phyloP scores from a whole-genome alignment of 1,140 invertebrate genomes.

The Brachionus rubens region DNA sequence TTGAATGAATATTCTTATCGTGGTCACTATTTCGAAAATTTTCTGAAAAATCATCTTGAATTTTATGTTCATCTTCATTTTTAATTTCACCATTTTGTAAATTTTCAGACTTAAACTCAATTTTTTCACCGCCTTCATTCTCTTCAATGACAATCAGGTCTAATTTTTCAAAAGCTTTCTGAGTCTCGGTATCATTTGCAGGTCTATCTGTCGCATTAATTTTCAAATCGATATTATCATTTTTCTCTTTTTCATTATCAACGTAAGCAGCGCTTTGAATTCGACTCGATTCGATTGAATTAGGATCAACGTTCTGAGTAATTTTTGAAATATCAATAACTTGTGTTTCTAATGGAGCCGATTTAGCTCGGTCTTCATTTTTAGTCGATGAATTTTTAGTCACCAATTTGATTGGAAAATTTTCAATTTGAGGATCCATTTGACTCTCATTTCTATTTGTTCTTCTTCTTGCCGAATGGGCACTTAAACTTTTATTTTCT shows the following conservation, averaged over 20 bases:
- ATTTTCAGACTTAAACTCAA: not conserved
- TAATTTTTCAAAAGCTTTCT: not conserved
- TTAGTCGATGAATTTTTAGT: not conserved
- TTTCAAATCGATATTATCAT: too few species aligned
- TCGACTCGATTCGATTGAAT: too few species aligned
- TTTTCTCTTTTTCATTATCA: too few species aligned
- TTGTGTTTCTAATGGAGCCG: not conserved
- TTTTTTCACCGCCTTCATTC: not conserved
- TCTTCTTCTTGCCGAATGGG: not conserved
- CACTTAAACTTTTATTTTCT: not conserved
- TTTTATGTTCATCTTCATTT: not conserved
- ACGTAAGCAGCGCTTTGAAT: too few species aligned
- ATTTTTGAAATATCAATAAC: not conserved
- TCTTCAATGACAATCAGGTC: not conserved
- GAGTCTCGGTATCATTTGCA: not conserved
- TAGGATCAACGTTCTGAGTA: not conserved
- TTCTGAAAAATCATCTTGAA: not conserved
- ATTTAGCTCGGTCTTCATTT: not conserved
- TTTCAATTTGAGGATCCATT: constrained; percentile 21
- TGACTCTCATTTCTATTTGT: not conserved
- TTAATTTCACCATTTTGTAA: not conserved
- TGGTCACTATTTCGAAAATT: not conserved
- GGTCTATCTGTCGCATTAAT: too few species aligned
- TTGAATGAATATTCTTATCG: constrained; percentile 2
- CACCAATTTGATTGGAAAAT: not conserved